Percentiles rank a stretch among this genome's conserved stretches.
phyloP scores from a whole-genome alignment of 2,797 vertebrate species.

The Argyrosomus regius region DNA sequence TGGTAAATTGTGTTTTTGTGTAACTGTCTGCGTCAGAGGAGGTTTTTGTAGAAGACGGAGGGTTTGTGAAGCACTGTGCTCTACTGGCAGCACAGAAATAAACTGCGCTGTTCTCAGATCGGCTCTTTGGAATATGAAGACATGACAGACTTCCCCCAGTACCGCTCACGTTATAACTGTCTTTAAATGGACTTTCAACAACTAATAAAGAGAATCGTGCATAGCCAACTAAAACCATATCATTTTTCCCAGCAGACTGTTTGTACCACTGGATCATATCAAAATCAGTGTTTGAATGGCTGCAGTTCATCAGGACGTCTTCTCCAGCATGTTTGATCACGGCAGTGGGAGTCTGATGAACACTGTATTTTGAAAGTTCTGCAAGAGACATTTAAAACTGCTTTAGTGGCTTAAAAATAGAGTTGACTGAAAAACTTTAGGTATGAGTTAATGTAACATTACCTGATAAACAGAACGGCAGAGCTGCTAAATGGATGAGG shows the following conservation, averaged over 20 bases:
- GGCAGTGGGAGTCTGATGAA: constrained; percentile 49
- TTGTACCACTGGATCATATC: constrained; percentile 64
- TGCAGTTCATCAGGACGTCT: constrained; percentile 48
- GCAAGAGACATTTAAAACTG: constrained; percentile 1
- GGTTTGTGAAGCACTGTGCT: constrained; percentile 53
- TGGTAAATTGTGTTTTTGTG: background rate
- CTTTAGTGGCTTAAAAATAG: background rate
- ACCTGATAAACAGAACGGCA: constrained; percentile 59
- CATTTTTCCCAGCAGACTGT: constrained; percentile 20
- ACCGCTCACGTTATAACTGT: constrained; percentile 37
- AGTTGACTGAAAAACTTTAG: background rate
- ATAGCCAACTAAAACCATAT: constrained; percentile 51
- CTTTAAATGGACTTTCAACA: constrained; percentile 29
- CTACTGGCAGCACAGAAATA: constrained; percentile 59
- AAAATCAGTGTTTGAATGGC: constrained; percentile 27
- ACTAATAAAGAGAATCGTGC: rapidly evolving
- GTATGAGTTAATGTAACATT: background rate
- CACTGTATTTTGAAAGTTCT: constrained; percentile 33
- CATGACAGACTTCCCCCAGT: constrained; percentile 17
- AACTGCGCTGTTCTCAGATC: constrained; percentile 18
- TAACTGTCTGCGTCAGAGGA: background rate
- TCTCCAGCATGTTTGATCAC: constrained; percentile 31
- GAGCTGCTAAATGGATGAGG: constrained; percentile 28
- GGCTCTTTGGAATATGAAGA: constrained; percentile 34
- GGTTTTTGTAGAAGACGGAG: constrained; percentile 41